Percentiles rank a stretch among this genome's conserved stretches.
These are phyloP conservation scores for Hippocampus comes DNA, from an alignment of 2,113 vertebrate genomes.

Conservation along the genomic window DNA sequence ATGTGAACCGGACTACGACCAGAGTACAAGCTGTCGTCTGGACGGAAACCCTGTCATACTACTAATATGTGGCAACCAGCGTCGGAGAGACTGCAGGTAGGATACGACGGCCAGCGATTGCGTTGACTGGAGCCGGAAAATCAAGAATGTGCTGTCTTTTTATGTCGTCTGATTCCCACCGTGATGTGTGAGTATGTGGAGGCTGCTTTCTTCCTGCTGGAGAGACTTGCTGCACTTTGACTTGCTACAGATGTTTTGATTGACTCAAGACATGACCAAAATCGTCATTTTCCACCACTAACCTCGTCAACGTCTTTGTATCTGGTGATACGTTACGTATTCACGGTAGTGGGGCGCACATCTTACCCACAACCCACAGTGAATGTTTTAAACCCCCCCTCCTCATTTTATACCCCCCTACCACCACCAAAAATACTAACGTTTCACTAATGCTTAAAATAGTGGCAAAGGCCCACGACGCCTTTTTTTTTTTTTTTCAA, in stretches of 20 bases:
- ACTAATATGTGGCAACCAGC: slow-evolving; percentile 92
- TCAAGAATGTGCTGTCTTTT: background rate
- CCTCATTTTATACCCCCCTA: background rate
- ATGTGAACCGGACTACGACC: slow-evolving; percentile 73
- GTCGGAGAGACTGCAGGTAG: slow-evolving; percentile 92
- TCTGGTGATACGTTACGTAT: slow-evolving; percentile 25
- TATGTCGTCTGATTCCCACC: background rate
- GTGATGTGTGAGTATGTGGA: background rate
- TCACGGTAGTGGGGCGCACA: slow-evolving; percentile 28
- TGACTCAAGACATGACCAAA: background rate
- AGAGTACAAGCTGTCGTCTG: slow-evolving; percentile 47
- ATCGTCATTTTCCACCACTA: background rate
- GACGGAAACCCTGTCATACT: slow-evolving; percentile 48
- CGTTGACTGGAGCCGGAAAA: slow-evolving; percentile 16
- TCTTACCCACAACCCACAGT: slow-evolving; percentile 13
- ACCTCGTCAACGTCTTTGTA: background rate
- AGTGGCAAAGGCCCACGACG: background rate
- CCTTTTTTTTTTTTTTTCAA: background rate
- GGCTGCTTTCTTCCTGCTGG: slow-evolving; percentile 2
- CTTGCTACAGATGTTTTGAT: slow-evolving; percentile 24
- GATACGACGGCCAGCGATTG: background rate
- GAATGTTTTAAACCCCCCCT: background rate
- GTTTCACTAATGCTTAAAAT: background rate
- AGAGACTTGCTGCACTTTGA: background rate
- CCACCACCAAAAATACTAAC: background rate